Evolutionary conservation across 2,797 vertebrate species (phyloP).

Genomic region (Pampus argenteus): DNA sequence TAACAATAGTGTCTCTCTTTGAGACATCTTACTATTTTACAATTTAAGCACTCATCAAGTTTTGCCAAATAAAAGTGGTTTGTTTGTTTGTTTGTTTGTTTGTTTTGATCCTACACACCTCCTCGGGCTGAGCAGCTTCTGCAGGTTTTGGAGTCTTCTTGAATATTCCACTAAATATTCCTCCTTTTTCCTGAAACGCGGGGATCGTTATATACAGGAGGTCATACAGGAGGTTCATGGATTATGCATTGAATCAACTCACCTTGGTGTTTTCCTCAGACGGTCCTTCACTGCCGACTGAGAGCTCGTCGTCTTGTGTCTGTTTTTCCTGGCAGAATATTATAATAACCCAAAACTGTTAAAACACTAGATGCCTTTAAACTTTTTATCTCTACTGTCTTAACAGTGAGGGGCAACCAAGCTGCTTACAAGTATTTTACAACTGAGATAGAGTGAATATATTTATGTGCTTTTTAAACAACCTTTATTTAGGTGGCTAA

Average conservation of each 20-base stretch:
- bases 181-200: slow-evolving; percentile 68
- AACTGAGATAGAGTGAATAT: too few relatives aligned
- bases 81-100: too few relatives aligned
- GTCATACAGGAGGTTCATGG: not conserved
- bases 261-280: slow-evolving; percentile 50
- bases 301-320: slow-evolving; percentile 31
- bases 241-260: not conserved
- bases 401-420: not conserved
- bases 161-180: slow-evolving; percentile 69
- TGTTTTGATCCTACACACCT: too few relatives aligned
- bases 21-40: not conserved
- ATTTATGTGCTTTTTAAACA: too few relatives aligned
- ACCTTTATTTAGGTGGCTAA: too few relatives aligned
- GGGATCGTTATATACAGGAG: too few relatives aligned
- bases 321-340: slow-evolving; percentile 40
- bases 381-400: not conserved
- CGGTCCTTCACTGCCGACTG: slow-evolving; percentile 46
- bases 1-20: too few relatives aligned
- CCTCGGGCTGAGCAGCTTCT: slow-evolving; percentile 41
- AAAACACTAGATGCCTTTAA: not conserved
- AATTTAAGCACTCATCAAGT: too few relatives aligned
- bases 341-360: not conserved
- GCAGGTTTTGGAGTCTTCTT: slow-evolving; percentile 60
- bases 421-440: not conserved
- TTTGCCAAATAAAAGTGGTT: too few relatives aligned